Percentiles rank a stretch among this genome's conserved stretches.
phyloP scores from a whole-genome alignment of 2,797 vertebrate species.

The Iguana delicatissima region DNA sequence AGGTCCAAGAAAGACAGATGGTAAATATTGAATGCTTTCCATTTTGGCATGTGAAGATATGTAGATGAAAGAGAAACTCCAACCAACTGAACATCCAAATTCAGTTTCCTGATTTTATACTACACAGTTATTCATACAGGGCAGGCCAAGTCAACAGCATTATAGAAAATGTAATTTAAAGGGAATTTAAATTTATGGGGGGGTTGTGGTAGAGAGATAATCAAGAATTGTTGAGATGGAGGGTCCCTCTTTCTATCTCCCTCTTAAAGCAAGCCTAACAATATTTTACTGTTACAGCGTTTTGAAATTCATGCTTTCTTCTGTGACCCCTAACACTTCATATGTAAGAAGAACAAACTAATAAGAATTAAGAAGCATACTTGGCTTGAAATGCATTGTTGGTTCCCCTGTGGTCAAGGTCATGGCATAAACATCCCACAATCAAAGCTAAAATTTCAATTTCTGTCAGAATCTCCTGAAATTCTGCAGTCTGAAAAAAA shows the following conservation, averaged over 20 bases:
- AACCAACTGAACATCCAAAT: constrained; percentile 37
- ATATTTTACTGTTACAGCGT: constrained; percentile 71
- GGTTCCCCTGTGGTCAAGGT: constrained; percentile 99
- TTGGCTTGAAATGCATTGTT: constrained; percentile 99
- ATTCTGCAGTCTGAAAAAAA: constrained; percentile 91
- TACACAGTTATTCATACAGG: constrained; percentile 64
- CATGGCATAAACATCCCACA: constrained; percentile 98
- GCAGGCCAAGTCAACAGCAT: constrained; percentile 72
- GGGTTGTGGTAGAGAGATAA: constrained; percentile 58
- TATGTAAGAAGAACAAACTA: constrained; percentile 75
- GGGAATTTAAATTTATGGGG: neutral
- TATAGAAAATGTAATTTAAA: constrained; percentile 64
- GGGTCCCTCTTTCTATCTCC: constrained; percentile 53
- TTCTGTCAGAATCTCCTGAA: constrained; percentile 96
- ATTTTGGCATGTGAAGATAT: constrained; percentile 36
- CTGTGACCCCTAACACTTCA: constrained; percentile 75
- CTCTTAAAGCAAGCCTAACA: constrained; percentile 57
- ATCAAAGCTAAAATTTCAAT: constrained; percentile 97
- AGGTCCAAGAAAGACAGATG: constrained; percentile 36
- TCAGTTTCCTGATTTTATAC: constrained; percentile 53
- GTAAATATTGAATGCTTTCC: constrained; percentile 36
- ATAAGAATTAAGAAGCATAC: constrained; percentile 86
- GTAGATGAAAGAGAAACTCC: constrained; percentile 8
- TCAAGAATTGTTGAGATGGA: constrained; percentile 80
- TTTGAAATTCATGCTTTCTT: constrained; percentile 80